phyloP scores from a whole-genome alignment of 2,888 invertebrate species.

The Eubasilissa splendida region DNA sequence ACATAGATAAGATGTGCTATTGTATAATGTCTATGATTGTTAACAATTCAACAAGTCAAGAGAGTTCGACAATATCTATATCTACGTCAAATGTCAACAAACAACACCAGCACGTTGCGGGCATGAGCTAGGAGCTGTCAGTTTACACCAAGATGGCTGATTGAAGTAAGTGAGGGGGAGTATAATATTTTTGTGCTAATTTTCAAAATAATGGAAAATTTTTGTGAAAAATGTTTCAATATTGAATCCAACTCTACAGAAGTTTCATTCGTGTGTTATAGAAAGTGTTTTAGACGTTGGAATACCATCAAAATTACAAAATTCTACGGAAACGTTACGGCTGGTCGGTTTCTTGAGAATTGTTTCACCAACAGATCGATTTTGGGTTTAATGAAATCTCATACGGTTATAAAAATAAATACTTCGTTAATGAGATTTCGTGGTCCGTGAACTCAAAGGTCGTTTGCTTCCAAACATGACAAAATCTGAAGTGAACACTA shows the following conservation, averaged over 20 bases:
- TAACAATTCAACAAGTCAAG: too few species aligned
- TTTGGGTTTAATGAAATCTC: constrained; percentile 39
- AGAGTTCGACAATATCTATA: too few species aligned
- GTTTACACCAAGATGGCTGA: constrained; percentile 42
- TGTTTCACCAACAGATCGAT: constrained; percentile 36
- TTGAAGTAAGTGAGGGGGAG: constrained; percentile 26
- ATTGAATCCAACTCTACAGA: constrained; percentile 21
- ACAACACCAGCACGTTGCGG: too few species aligned
- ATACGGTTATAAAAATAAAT: not conserved
- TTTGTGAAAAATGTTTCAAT: constrained; percentile 39
- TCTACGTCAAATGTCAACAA: too few species aligned
- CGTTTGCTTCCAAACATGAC: constrained; percentile 34
- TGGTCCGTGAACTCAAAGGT: constrained; percentile 30
- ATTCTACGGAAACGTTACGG: constrained; percentile 38
- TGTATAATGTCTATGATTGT: too few species aligned
- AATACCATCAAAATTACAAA: constrained; percentile 9
- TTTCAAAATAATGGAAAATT: constrained; percentile 54
- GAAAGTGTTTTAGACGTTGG: constrained; percentile 31
- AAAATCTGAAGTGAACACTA: constrained; percentile 43
- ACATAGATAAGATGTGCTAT: too few species aligned
- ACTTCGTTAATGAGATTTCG: constrained; percentile 7
- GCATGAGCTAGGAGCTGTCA: too few species aligned
- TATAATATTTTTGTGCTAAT: constrained; percentile 36
- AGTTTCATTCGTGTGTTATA: constrained; percentile 11
- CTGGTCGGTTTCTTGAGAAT: constrained; percentile 50